Conservation (phyloP, 2,113 vertebrate species). For the Machaerirhynchus nigripectus region DNA sequence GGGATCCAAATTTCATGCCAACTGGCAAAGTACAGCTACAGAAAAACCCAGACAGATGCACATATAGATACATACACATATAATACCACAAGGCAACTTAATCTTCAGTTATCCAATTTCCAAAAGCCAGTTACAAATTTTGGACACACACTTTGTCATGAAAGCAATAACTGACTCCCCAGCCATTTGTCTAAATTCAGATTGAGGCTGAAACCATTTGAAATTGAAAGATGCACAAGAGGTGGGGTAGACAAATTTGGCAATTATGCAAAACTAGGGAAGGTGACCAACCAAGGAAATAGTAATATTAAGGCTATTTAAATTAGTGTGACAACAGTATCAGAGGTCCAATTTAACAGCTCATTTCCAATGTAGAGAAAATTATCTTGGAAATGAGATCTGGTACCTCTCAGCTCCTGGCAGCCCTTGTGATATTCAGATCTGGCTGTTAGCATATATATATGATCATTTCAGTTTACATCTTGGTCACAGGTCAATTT, state of each 20-base stretch:
- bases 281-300: neutral
- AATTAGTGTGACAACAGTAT: neutral
- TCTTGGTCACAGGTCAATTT: neutral
- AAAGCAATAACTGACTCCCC: neutral
- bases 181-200: neutral
- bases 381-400: conserved; percentile 9
- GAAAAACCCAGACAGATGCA: neutral
- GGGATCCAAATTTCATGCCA: neutral
- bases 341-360: conserved; percentile 1
- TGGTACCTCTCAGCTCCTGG: neutral
- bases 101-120: neutral
- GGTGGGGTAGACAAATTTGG: neutral
- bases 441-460: neutral
- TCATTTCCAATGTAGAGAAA: conserved; percentile 13
- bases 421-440: neutral
- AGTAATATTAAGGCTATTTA: neutral
- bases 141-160: neutral
- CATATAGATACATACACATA: neutral
- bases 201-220: neutral
- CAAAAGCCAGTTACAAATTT: neutral
- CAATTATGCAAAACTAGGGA: conserved; percentile 14
- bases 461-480: neutral
- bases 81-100: neutral
- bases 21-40: neutral
- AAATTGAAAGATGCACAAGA: neutral